Evolutionary conservation across 2,888 invertebrate genomes (phyloP).

Genomic region (Dryobotodes eremita): DNA sequence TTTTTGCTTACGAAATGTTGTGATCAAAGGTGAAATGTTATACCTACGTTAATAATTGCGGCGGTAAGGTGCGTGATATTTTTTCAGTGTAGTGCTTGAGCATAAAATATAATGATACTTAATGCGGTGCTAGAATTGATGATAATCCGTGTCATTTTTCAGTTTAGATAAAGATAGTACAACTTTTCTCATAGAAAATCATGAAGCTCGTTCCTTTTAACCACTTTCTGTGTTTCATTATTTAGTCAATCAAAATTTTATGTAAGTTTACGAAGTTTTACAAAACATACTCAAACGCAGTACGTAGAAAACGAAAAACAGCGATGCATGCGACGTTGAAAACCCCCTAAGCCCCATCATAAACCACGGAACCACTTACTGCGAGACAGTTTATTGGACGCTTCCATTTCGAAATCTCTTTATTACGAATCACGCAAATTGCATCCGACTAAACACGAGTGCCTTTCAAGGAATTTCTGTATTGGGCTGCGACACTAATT

Average conservation of each 20-base stretch:
- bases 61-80: background rate
- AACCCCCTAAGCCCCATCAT: conserved; percentile 17
- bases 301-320: conserved; percentile 1
- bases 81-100: no score
- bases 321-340: conserved; percentile 4
- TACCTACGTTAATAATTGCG: conserved; percentile 25
- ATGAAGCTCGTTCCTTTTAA: background rate
- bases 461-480: conserved; percentile 18
- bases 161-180: no score
- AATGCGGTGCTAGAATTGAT: background rate
- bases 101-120: background rate
- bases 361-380: conserved; percentile 32
- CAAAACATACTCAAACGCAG: background rate
- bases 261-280: background rate
- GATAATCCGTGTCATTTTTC: background rate
- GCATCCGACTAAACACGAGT: conserved; percentile 33
- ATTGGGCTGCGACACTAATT: conserved; percentile 24
- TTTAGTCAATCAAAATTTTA: background rate
- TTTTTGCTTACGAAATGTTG: conserved; percentile 37
- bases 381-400: conserved; percentile 34
- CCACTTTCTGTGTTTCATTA: background rate
- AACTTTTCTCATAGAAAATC: background rate
- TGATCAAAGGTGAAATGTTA: conserved; percentile 22
- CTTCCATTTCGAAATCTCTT: conserved; percentile 26
- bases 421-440: conserved; percentile 41